A percentile compares a stretch with the other conserved stretches of the same genome.
Conservation (phyloP, 2,888 invertebrate species). For the Exephanes ischioxanthus region DNA sequence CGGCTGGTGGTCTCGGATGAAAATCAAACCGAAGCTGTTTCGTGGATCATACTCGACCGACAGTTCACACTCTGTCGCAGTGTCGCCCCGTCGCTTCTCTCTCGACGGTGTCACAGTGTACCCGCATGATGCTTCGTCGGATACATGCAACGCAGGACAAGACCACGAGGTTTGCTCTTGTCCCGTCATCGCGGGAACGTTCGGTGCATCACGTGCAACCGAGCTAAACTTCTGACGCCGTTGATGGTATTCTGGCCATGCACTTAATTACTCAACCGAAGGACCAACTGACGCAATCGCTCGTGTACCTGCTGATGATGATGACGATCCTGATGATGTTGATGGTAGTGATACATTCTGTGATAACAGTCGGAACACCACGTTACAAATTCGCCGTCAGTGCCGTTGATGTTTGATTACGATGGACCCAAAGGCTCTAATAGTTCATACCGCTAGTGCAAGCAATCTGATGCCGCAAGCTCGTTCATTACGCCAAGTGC, state of each 20-base stretch:
- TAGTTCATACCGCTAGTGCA: conserved; percentile 12
- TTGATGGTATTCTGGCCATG: conserved; percentile 38
- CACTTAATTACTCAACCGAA: conserved; percentile 55
- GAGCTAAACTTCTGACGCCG: conserved; percentile 15
- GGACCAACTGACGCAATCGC: conserved; percentile 30
- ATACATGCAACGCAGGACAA: conserved; percentile 39
- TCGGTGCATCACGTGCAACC: conserved; percentile 29
- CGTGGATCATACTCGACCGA: conserved; percentile 18
- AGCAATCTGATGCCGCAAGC: background rate
- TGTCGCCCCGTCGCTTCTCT: conserved; percentile 14
- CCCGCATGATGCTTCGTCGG: conserved; percentile 60
- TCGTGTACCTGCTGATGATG: conserved; percentile 29
- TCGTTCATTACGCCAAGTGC: conserved; percentile 18
- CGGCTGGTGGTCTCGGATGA: background rate
- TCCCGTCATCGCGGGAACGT: conserved; percentile 15
- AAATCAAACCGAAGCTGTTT: conserved; percentile 2
- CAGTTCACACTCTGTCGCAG: conserved; percentile 45
- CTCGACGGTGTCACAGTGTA: conserved; percentile 30
- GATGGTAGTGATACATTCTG: conserved; percentile 29
- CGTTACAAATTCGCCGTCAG: conserved; percentile 16
- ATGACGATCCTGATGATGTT: conserved; percentile 15
- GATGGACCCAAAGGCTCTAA: conserved; percentile 31
- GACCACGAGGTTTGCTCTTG: conserved; percentile 48
- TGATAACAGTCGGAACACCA: conserved; percentile 25
- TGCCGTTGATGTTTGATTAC: conserved; percentile 32